Evolutionary conservation across 2,888 invertebrate genomes (phyloP), one percentile per base, ranked within the genome.

Genomic region (Heliconius hortense): DNA sequence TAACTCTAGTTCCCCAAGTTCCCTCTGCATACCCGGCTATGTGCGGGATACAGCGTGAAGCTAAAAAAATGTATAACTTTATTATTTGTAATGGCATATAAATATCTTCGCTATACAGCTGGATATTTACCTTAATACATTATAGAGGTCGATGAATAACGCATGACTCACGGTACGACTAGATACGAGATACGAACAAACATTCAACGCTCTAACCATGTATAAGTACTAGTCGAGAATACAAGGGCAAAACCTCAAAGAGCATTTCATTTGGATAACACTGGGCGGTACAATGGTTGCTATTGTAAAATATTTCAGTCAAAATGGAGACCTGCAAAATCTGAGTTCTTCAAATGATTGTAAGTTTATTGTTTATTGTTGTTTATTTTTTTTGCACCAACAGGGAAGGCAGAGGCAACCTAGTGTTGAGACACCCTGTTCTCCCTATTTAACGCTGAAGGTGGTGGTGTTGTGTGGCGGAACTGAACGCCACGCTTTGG

Each of bases 111-210:
- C 74, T n/a, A 43, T 68, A 72, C 64, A 69, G 31, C 72, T 80
- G 71, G 78, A 78, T 79, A 76, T 78, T 78, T 78, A 76, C 78
- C 79, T 77, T 77, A 79, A 53, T 72, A 72, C 68, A 77, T 68
- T 79, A 79, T 78, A 80, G 79, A 81, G 78, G 81, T 77, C 79
- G 80, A 81, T 84, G 82, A 83, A 82, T 81, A 83, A 84, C 80
- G 74, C 79, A 78, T 82, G 82, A 82, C 75, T 82, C 81, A 82
- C 70, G 35, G 39, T 79, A 78, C 35, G 75, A 76, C 70, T 71
- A 79, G 81, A 83, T 83, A 80, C 48, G 48, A 21, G 48, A 5
- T 7, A 82, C 81, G 80, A 80, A 80, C 81, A 78, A 81, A 79
- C 69, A 74, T 79, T 72, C 66, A 79, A 43, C 78, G 74, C 72